These are phyloP conservation scores for Egretta garzetta DNA, from an alignment of 2,113 vertebrate species.

Conservation along the genomic window DNA sequence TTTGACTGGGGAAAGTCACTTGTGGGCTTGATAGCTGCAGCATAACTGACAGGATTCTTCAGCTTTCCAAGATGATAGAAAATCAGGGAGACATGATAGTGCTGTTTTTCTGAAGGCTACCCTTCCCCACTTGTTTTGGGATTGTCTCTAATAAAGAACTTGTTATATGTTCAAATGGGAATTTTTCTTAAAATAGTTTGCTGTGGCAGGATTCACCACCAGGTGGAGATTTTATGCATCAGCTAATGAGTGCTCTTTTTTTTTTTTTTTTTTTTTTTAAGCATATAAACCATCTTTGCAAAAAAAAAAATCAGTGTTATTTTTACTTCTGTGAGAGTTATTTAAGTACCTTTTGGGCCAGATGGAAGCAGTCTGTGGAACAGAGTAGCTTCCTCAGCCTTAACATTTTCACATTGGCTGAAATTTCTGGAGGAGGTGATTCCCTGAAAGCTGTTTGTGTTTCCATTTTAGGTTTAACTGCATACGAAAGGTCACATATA, in stretches of 20 bases:
- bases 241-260: neutral
- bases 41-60: neutral
- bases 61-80: neutral
- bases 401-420: neutral
- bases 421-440: neutral
- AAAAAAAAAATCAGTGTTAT: neutral
- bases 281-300: neutral
- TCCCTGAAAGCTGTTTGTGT: neutral
- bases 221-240: constrained; percentile 30
- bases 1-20: neutral
- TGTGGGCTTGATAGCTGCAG: neutral
- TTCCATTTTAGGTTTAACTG: neutral
- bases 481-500: neutral
- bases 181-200: neutral
- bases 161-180: neutral
- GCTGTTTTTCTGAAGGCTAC: neutral
- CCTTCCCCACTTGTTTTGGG: neutral
- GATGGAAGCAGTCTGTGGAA: neutral
- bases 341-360: neutral
- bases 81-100: neutral
- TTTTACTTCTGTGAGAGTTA: neutral
- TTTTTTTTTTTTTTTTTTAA: neutral
- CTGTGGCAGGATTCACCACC: neutral
- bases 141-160: neutral
- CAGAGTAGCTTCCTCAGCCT: neutral